Percentiles rank a stretch among this genome's conserved stretches.
phyloP scores from a whole-genome alignment of 2,797 vertebrate species.

The Myripristis murdjan region DNA sequence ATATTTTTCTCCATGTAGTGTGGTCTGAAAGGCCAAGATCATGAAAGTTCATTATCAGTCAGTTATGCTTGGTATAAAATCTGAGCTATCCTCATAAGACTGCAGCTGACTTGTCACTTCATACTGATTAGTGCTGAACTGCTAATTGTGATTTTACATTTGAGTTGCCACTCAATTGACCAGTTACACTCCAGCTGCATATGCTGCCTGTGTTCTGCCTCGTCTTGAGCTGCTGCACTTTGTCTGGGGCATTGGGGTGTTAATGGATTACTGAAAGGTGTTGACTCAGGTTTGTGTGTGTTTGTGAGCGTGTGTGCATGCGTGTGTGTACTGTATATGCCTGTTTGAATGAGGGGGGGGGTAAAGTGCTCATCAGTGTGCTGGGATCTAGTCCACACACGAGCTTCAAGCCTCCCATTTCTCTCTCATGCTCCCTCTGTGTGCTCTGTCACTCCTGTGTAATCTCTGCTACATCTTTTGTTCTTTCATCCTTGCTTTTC shows the following conservation, averaged over 20 bases:
- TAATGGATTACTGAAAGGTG: slow-evolving; percentile 90
- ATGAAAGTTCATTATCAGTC: background rate
- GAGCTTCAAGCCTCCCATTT: slow-evolving; percentile 42
- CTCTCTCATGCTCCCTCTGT: slow-evolving; percentile 42
- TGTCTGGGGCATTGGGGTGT: slow-evolving; percentile 87
- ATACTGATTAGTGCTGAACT: background rate
- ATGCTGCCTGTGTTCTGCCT: slow-evolving; percentile 40
- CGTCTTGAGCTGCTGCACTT: slow-evolving; percentile 64
- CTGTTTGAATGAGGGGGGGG: slow-evolving; percentile 46
- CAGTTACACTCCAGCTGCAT: slow-evolving; percentile 33
- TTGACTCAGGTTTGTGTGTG: slow-evolving; percentile 89
- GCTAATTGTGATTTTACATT: background rate
- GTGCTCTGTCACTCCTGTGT: slow-evolving; percentile 31
- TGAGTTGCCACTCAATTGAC: slow-evolving; percentile 22
- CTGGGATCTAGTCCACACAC: slow-evolving; percentile 54
- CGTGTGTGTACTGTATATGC: slow-evolving; percentile 51
- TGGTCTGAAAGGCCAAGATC: background rate
- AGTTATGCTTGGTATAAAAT: background rate
- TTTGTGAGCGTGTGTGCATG: slow-evolving; percentile 64
- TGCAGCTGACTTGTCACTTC: background rate
- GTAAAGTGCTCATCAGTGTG: slow-evolving; percentile 66
- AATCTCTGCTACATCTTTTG: slow-evolving; percentile 36
- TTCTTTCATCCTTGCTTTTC: slow-evolving; percentile 37
- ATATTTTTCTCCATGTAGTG: background rate
- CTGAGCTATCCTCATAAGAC: background rate